Percentiles rank a stretch among this genome's conserved stretches.
Evolutionary conservation across 2,797 vertebrate genomes (phyloP).

Genomic region (Leucoraja ocellata): DNA sequence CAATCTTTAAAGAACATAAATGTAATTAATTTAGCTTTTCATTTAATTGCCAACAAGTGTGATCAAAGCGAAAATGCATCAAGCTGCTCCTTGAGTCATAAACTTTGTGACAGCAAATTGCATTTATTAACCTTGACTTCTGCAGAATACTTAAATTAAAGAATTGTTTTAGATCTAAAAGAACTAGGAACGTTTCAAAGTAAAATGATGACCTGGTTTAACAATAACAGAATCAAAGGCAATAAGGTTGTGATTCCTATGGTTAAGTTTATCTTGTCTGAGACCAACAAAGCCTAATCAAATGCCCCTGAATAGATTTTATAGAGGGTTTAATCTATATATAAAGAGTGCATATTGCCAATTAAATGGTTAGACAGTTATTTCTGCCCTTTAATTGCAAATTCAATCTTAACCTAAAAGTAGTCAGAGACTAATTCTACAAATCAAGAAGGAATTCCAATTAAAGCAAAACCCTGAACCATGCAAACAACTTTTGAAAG

Average conservation of each 20-base stretch:
- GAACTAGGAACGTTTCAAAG: background rate
- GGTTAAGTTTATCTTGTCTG: background rate
- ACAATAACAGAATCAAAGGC: background rate
- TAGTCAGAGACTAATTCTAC: background rate
- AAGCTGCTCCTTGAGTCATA: background rate
- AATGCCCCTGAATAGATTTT: background rate
- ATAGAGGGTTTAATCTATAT: background rate
- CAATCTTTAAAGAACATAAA: background rate
- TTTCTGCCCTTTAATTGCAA: background rate
- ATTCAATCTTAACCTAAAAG: background rate
- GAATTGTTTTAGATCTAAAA: background rate
- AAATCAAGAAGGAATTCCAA: background rate
- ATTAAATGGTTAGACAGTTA: background rate
- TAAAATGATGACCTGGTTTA: background rate
- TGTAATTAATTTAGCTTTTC: background rate
- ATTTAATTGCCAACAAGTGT: background rate
- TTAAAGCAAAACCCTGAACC: background rate
- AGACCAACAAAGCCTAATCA: background rate
- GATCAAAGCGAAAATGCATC: background rate
- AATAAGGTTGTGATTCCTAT: background rate
- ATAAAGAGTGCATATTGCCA: background rate
- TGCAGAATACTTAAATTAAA: background rate
- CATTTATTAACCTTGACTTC: background rate
- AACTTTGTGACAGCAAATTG: background rate
- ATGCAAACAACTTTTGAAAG: background rate